Percentiles rank a stretch among this genome's conserved stretches.
Conservation (phyloP, 2,797 vertebrate genomes). For the Anguilla pacifica region DNA sequence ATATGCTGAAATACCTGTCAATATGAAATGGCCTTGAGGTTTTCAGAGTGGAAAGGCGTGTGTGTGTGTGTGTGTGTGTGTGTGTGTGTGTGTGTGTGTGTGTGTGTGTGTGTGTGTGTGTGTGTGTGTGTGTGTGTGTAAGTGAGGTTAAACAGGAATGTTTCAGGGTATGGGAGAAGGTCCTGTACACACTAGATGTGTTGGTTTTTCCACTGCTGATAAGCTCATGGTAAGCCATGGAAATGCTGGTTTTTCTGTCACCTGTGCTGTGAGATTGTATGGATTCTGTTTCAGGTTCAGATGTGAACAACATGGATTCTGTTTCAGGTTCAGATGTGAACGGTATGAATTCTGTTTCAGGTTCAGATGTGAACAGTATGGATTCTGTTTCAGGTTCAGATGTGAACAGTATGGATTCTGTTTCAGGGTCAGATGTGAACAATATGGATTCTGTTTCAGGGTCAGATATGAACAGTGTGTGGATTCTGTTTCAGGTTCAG, state of each 20-base stretch:
- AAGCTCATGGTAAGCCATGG: not conserved
- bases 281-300: not conserved
- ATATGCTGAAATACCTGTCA: too few relatives aligned
- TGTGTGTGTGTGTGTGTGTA: not conserved
- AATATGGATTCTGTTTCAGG: not conserved
- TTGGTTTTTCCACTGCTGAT: not conserved
- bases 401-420: constrained; percentile 79
- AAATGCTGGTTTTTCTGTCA: not conserved
- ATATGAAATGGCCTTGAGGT: too few relatives aligned
- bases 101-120: too few relatives aligned
- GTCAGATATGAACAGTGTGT: not conserved
- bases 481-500: not conserved
- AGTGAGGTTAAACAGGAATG: too few relatives aligned
- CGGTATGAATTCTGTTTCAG: not conserved
- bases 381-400: constrained; percentile 75
- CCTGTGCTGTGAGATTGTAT: not conserved
- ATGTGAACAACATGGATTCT: not conserved
- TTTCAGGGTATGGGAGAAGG: not conserved
- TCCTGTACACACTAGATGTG: not conserved
- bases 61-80: not conserved
- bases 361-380: not conserved
- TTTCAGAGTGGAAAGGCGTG: not conserved
- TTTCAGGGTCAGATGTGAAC: not conserved
- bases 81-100: not conserved
- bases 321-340: not conserved